A percentile compares a stretch with the other conserved stretches of the same genome.
Evolutionary conservation across 2,113 vertebrate genomes (phyloP).

Genomic region (Rafetus swinhoei): DNA sequence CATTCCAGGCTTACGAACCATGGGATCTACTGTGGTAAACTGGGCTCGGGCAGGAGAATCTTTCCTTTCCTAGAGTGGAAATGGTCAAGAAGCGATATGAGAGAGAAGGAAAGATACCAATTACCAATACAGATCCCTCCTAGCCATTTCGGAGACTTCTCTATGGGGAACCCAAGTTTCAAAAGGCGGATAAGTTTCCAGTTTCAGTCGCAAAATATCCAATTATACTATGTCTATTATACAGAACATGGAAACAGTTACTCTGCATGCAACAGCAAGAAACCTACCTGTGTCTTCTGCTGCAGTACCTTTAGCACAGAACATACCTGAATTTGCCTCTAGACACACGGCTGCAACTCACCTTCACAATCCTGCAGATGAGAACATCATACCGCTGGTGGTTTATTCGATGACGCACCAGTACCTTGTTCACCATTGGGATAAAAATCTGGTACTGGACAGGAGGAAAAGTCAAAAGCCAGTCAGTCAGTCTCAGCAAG

Average conservation of each 20-base stretch:
- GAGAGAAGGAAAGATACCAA: neutral
- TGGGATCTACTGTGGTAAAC: neutral
- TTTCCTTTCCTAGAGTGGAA: neutral
- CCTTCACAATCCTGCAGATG: conserved; percentile 98
- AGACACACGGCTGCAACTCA: conserved; percentile 53
- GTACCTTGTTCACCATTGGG: conserved; percentile 98
- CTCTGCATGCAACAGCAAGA: neutral
- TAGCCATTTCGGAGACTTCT: neutral
- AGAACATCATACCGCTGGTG: conserved; percentile 97
- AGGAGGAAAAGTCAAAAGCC: conserved; percentile 29
- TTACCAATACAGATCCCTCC: neutral
- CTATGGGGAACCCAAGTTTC: neutral
- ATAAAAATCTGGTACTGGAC: conserved; percentile 98
- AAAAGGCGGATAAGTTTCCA: neutral
- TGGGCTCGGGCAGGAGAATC: neutral
- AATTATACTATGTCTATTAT: neutral
- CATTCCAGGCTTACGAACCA: neutral
- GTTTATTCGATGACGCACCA: conserved; percentile 94
- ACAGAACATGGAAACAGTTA: neutral
- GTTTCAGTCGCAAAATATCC: neutral
- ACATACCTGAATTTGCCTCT: neutral
- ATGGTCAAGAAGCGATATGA: neutral
- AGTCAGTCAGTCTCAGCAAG: neutral
- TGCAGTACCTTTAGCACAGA: neutral
- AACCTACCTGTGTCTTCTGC: neutral